Evolutionary conservation across 2,113 vertebrate genomes (phyloP).

Genomic region (Myotis yumanensis): DNA sequence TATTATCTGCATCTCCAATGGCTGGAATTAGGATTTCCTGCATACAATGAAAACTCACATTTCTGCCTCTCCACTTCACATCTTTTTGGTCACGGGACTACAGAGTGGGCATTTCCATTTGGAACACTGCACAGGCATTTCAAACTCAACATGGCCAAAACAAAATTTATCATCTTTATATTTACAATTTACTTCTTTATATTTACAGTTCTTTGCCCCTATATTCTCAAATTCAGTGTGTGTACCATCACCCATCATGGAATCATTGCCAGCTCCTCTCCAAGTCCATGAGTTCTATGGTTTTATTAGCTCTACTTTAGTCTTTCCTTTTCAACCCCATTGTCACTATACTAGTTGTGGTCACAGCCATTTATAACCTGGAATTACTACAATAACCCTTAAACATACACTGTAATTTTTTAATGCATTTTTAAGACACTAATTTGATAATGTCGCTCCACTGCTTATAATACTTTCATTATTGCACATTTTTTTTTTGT

Average conservation of each 20-base stretch:
- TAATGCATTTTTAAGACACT: neutral
- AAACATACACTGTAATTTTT: neutral
- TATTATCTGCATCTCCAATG: neutral
- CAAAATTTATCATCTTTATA: neutral
- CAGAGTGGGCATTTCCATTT: neutral
- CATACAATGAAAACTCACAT: neutral
- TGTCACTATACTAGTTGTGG: neutral
- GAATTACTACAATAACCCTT: neutral
- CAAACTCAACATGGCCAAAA: neutral
- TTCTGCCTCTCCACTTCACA: neutral
- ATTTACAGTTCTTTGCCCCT: neutral
- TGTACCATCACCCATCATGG: neutral
- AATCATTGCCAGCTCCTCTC: neutral
- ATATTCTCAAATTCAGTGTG: neutral
- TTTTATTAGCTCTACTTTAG: neutral
- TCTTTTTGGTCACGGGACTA: neutral
- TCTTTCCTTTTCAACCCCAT: neutral
- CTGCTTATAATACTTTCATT: neutral
- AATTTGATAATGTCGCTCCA: neutral
- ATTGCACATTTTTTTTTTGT: neutral
- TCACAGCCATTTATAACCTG: neutral
- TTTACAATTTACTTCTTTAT: neutral
- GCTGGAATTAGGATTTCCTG: neutral
- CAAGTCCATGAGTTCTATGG: neutral
- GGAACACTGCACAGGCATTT: neutral